Evolutionary conservation across 2,797 vertebrate genomes (phyloP), one percentile per base, ranked within the genome.

Genomic region (Microctenopoma stevenorrisi): DNA sequence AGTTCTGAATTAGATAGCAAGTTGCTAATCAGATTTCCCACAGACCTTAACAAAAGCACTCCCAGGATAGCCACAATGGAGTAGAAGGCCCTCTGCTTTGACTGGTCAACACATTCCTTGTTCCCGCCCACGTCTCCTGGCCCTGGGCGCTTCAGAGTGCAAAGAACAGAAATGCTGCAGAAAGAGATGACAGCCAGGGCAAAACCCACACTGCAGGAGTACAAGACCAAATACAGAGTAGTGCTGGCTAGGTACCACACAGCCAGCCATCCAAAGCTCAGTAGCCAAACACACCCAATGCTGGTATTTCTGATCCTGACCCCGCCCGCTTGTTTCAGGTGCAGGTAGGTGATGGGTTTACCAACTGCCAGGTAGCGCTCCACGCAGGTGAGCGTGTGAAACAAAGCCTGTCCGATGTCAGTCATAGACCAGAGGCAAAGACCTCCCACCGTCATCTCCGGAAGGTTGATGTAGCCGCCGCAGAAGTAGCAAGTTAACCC

Each of bases 151-250:
- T 12, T 57, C 1, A 84, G 76, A 26, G 16, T 42, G 0, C 28
- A 43, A 11, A 86, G 64, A 43, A 84, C 74, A 1, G 74, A 76
- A 6, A 65, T 1, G n/a, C 71, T 75, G 48, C 76, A 86, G 13
- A 70, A 78, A 11, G 1, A 35, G 0, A 30, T n/a, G 1, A 56
- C 22, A 1, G n/a, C 1, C 1, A 67, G 16, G 7, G 0, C 4
- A 1, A 14, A 42, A 1, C 0, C 4, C 5, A 11, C 9, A 0
- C 10, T 0, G 14, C 15, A 18, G 1, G 18, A 3, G 30, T 22
- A 35, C 7, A 61, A 0, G 1, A 37, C 28, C 0, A 2, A 0
- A 1, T 0, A 4, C 0, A 14, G 0, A 0, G 2, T 0, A 0
- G 0, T 0, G 3, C 2, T 15, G 26, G 0, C 4, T 0, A 14